Evolutionary conservation across 1,140 invertebrate genomes (phyloP), one percentile per base, ranked within the genome.

Genomic region (Nixonia krombeini): DNA sequence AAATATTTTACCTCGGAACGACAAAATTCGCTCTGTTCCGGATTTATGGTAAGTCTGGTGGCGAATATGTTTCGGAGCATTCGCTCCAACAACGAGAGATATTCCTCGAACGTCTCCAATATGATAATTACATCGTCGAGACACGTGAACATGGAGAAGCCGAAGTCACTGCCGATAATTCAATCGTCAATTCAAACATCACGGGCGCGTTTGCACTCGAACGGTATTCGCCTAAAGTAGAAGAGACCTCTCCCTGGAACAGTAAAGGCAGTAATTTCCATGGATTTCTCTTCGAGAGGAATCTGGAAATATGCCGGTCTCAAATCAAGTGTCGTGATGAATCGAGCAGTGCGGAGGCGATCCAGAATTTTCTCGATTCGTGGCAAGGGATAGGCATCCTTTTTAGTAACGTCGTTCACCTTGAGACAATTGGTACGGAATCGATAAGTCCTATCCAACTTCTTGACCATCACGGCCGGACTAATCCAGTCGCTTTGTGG

Each of bases 351-450:
- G 9, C 38, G 31, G 2, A 61, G 18, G 18, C 38, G 45, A 1
- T 50, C 12, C 13, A 38, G 16, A 18, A 51, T 58, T 2, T 1
- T 17, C 2, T 51, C 15, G 31, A 74, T 68, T 21, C 31, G 49
- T 0, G 74, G 71, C 10, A 80, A 13, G 1, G 75, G 74, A 49
- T 81, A 79, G 0, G 73, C 69, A 42, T 79, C 70, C 17, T 64
- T 61, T 17, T 25, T 63, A 0, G 80, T 81, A 4, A 79, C 61
- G 0, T 61, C 16, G 38, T 83, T 84, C 0, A 83, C 37, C 10
- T 63, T 69, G 7, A 80, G 29, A 42, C 78, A 80, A 45, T 84
- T 79, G 0, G 81, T 68, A 63, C 81, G 84, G 18, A 84, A 68
- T 8, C 81, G 8, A 46, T 13, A 72, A n/a, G n/a, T n/a, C n/a